Evolutionary conservation across 2,113 vertebrate species (phyloP).

Genomic region (Numida meleagris): DNA sequence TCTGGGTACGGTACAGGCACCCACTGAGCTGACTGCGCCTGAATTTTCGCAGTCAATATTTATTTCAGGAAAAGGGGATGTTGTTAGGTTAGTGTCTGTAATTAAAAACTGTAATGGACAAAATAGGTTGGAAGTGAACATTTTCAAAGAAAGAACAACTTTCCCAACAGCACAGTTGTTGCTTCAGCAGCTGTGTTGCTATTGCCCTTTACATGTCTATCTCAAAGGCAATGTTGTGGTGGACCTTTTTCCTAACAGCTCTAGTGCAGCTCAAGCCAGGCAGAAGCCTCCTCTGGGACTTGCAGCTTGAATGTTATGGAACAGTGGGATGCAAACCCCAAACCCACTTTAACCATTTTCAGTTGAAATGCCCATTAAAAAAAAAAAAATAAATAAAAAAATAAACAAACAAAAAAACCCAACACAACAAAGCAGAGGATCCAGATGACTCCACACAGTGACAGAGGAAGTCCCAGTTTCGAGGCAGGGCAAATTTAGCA

Average conservation of each 20-base stretch:
- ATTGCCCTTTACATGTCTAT: not conserved
- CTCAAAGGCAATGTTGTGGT: not conserved
- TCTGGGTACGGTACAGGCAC: fast-evolving
- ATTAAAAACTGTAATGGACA: not conserved
- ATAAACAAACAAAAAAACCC: no score
- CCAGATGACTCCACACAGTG: not conserved
- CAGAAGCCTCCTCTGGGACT: not conserved
- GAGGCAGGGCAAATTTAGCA: not conserved
- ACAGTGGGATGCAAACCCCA: not conserved
- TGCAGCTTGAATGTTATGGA: not conserved
- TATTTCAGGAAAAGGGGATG: not conserved
- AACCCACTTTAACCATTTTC: not conserved
- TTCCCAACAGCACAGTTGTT: not conserved
- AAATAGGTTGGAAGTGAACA: not conserved
- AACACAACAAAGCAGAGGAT: not conserved
- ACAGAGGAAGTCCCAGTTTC: not conserved
- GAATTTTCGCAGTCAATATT: fast-evolving
- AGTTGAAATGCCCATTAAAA: not conserved
- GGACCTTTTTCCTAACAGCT: not conserved
- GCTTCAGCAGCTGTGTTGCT: not conserved
- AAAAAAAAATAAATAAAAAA: no score
- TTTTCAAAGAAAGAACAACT: not conserved
- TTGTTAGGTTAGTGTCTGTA: fast-evolving
- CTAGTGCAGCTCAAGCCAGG: fast-evolving
- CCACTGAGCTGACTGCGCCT: not conserved